Percentiles rank a stretch among this genome's conserved stretches.
Conservation (phyloP, 2,888 invertebrate genomes). For the Artemia sp. region DNA sequence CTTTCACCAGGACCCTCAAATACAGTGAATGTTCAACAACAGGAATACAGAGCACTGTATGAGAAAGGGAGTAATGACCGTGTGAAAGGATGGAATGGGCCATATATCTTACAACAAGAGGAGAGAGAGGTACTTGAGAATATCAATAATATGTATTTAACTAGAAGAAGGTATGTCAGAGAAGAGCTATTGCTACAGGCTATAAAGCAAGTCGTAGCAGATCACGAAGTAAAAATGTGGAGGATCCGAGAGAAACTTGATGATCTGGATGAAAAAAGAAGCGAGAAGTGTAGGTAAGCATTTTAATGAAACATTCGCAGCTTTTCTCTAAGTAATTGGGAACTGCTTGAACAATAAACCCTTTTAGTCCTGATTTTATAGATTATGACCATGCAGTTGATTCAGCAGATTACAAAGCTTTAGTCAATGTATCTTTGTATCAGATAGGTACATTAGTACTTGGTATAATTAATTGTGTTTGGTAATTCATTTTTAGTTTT, state of each 20-base stretch:
- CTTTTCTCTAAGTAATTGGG: too few relatives aligned
- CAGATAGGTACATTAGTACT: too few relatives aligned
- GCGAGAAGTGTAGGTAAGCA: not conserved
- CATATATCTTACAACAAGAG: conserved; percentile 24
- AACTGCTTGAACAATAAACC: too few relatives aligned
- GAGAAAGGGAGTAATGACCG: not conserved
- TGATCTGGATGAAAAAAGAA: conserved; percentile 24
- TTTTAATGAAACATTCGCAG: too few relatives aligned
- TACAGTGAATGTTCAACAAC: not conserved
- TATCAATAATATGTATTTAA: conserved; percentile 23
- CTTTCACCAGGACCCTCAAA: not conserved
- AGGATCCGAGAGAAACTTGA: conserved; percentile 25
- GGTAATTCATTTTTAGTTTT: too few relatives aligned
- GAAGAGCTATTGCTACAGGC: conserved; percentile 22
- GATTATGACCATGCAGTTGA: too few relatives aligned
- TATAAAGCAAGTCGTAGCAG: conserved; percentile 21
- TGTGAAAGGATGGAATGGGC: conserved; percentile 20
- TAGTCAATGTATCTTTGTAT: too few relatives aligned
- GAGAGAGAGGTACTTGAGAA: conserved; percentile 22
- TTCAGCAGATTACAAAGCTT: too few relatives aligned
- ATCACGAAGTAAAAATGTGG: conserved; percentile 26
- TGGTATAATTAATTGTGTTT: too few relatives aligned
- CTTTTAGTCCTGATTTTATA: too few relatives aligned
- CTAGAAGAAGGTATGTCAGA: conserved; percentile 22
- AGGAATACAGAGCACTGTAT: not conserved